These are phyloP conservation scores for Lampris incognitus DNA, from an alignment of 2,113 vertebrate species.

Conservation along the genomic window DNA sequence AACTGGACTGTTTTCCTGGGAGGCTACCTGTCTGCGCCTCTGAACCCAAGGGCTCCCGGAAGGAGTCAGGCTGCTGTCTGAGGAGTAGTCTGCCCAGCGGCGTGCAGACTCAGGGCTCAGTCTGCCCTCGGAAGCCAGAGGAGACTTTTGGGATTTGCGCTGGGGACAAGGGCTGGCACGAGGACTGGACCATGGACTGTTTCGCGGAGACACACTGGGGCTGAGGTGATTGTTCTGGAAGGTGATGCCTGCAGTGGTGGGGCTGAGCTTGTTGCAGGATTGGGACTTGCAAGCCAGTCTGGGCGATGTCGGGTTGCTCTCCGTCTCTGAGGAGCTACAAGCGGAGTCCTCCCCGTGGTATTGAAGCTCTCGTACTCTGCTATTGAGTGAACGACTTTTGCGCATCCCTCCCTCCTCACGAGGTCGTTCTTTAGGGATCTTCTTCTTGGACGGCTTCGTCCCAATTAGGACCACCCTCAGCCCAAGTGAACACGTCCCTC, in stretches of 20 bases:
- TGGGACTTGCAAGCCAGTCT: conserved; percentile 83
- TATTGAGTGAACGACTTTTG: conserved; percentile 89
- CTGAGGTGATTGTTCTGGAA: conserved; percentile 90
- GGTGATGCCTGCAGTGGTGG: conserved; percentile 72
- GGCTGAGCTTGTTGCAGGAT: conserved; percentile 86
- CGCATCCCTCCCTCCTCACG: conserved; percentile 81
- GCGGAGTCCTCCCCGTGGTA: conserved; percentile 92
- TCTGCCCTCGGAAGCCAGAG: conserved; percentile 84
- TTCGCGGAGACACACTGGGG: conserved; percentile 90
- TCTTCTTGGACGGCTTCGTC: conserved; percentile 95
- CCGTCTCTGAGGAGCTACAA: conserved; percentile 94
- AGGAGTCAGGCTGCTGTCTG: conserved; percentile 93
- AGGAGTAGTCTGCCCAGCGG: conserved; percentile 91
- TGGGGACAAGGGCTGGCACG: conserved; percentile 87
- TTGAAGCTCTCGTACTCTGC: conserved; percentile 92
- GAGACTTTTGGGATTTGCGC: conserved; percentile 89
- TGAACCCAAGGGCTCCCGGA: conserved; percentile 97
- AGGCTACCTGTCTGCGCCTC: conserved; percentile 89
- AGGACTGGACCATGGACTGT: conserved; percentile 94
- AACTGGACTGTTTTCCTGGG: conserved; percentile 89
- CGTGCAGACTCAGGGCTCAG: conserved; percentile 83
- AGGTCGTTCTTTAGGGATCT: conserved; percentile 87
- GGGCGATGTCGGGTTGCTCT: conserved; percentile 92
- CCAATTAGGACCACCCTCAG: conserved; percentile 93
- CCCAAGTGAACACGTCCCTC: conserved; percentile 67